Conservation (phyloP, 2,113 vertebrate genomes). For the Neomonachus schauinslandi region DNA sequence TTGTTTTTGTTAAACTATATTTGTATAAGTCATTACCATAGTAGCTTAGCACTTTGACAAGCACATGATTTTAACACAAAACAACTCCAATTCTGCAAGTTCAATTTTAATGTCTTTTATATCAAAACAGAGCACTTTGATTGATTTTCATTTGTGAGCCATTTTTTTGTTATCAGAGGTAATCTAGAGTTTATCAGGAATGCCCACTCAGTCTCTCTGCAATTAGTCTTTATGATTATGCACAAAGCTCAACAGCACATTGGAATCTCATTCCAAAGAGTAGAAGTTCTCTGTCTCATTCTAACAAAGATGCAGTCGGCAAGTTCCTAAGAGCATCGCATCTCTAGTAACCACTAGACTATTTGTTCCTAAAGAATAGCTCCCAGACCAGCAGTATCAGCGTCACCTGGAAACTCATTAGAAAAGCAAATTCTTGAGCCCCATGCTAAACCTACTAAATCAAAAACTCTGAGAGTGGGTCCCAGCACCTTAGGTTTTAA, state of each 20-base stretch:
- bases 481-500: neutral
- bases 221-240: neutral
- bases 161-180: constrained; percentile 7
- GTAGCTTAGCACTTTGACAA: constrained; percentile 59
- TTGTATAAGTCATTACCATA: constrained; percentile 67
- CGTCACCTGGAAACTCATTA: neutral
- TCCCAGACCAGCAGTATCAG: neutral
- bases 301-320: neutral
- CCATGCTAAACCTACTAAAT: neutral
- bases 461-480: neutral
- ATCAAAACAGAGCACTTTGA: constrained; percentile 58
- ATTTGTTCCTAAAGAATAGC: neutral
- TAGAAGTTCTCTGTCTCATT: neutral
- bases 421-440: neutral
- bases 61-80: constrained; percentile 64
- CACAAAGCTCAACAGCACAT: neutral
- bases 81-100: constrained; percentile 43
- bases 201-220: neutral
- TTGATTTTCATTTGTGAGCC: constrained; percentile 48
- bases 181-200: constrained; percentile 55
- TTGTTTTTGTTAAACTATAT: constrained; percentile 68
- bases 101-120: constrained; percentile 72
- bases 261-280: neutral
- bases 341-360: no score
- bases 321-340: neutral